Conservation (phyloP, 2,113 vertebrate species). For the Anseranas semipalmata region DNA sequence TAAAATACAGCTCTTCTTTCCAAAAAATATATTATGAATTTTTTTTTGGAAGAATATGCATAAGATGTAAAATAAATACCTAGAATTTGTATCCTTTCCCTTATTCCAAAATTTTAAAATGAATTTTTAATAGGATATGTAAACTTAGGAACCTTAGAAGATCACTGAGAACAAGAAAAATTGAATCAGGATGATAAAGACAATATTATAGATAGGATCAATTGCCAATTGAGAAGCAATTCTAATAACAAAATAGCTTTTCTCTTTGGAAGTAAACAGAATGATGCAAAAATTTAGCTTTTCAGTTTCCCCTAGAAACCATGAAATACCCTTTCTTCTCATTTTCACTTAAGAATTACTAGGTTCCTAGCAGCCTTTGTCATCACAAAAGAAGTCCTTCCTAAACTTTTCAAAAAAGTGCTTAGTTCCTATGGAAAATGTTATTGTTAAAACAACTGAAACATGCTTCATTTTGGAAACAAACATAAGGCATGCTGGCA, state of each 20-base stretch:
- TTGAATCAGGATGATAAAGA: not conserved
- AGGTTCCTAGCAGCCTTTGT: not conserved
- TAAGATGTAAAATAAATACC: not conserved
- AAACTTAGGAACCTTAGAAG: not conserved
- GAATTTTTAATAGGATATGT: not conserved
- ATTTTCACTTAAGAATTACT: not conserved
- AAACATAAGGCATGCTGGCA: not conserved
- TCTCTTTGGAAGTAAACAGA: not conserved
- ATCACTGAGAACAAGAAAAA: not conserved
- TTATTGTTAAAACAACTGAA: not conserved
- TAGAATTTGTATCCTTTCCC: not conserved
- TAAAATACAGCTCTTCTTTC: not conserved
- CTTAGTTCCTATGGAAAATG: not conserved
- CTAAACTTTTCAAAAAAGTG: not conserved
- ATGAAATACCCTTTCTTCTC: not conserved
- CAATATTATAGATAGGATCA: not conserved
- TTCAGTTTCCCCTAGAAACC: not conserved
- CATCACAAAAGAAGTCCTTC: not conserved
- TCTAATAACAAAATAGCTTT: not conserved
- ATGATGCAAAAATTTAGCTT: not conserved
- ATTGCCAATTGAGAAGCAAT: not conserved
- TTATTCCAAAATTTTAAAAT: not conserved
- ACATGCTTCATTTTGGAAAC: not conserved
- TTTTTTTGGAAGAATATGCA: not conserved
- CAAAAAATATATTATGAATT: not conserved